phyloP scores from a whole-genome alignment of 2,888 invertebrate species.

The Caenorhabditis angaria region DNA sequence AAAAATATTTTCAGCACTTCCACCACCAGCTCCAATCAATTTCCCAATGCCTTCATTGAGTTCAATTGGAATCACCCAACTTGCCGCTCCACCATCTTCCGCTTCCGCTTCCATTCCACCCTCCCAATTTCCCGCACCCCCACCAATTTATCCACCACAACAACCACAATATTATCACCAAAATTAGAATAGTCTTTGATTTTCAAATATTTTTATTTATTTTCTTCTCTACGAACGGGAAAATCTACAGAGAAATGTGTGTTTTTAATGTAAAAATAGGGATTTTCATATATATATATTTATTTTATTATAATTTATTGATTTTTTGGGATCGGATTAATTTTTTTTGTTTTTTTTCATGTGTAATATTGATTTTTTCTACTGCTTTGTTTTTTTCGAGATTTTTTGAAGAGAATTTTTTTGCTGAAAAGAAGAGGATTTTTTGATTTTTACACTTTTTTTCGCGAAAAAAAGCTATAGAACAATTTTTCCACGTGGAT shows the following conservation, averaged over 20 bases:
- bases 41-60: conserved; percentile 72
- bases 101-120: too few relatives aligned
- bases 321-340: conserved; percentile 22
- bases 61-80: conserved; percentile 66
- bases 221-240: not conserved
- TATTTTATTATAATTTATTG: conserved; percentile 14
- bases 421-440: too few relatives aligned
- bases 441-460: too few relatives aligned
- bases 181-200: not conserved
- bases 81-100: conserved; percentile 63
- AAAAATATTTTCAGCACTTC: conserved; percentile 21
- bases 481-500: too few relatives aligned
- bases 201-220: not conserved
- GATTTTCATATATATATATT: not conserved
- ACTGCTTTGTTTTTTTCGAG: conserved; percentile 20
- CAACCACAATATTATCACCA: conserved; percentile 12
- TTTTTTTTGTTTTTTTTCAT: not conserved
- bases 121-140: too few relatives aligned
- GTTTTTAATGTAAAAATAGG: not conserved
- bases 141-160: conserved; percentile 20
- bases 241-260: conserved; percentile 8
- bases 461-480: too few relatives aligned
- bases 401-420: not conserved
- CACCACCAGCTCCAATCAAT: conserved; percentile 58
- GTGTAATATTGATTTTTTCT: conserved; percentile 8